Percentiles rank a stretch among this genome's conserved stretches.
These are phyloP conservation scores for Centropyge bicolor DNA, from an alignment of 2,797 vertebrate species.

Conservation along the genomic window DNA sequence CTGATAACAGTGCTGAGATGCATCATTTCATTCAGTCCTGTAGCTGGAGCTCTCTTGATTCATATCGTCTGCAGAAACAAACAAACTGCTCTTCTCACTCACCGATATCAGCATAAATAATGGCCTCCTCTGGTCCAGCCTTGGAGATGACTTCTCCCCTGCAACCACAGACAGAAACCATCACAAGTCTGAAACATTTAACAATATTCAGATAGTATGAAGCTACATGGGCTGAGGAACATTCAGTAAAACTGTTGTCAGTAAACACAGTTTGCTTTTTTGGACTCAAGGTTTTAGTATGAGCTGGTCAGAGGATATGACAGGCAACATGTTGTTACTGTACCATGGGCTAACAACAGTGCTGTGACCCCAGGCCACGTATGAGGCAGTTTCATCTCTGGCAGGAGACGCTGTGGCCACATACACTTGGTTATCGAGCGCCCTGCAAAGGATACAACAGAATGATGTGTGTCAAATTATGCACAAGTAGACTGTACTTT, in stretches of 20 bases:
- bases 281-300: too few species aligned
- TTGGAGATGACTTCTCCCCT: slow-evolving; percentile 95
- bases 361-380: slow-evolving; percentile 98
- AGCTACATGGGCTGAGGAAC: too few species aligned
- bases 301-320: background rate
- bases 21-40: too few species aligned
- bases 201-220: background rate
- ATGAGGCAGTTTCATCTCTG: slow-evolving; percentile 91
- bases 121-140: slow-evolving; percentile 88
- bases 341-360: slow-evolving; percentile 93
- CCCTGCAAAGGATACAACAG: slow-evolving; percentile 79
- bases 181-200: background rate
- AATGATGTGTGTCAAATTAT: background rate
- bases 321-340: slow-evolving; percentile 39
- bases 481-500: background rate
- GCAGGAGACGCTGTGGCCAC: slow-evolving; percentile 94
- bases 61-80: background rate
- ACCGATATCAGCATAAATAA: slow-evolving; percentile 95
- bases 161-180: slow-evolving; percentile 26
- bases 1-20: background rate
- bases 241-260: too few species aligned
- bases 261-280: too few species aligned
- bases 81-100: slow-evolving; percentile 65
- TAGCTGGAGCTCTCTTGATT: background rate
- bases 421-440: slow-evolving; percentile 95